Percentiles rank a stretch among this genome's conserved stretches.
phyloP scores from a whole-genome alignment of 53 echinoderm and acorn worm genomes.

The Henricia sp. region DNA sequence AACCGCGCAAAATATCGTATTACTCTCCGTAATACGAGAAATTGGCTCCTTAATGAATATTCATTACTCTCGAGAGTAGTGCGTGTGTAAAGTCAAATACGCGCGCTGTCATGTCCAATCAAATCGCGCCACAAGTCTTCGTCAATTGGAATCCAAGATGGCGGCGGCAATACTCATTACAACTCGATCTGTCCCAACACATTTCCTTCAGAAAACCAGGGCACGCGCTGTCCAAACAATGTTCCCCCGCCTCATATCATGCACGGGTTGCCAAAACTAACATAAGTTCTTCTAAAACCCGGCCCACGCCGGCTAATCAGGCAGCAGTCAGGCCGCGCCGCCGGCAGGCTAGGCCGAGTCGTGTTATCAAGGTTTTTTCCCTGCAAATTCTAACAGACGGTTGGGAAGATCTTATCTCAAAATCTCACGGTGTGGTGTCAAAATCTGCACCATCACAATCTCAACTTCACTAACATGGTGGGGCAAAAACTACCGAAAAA shows the following conservation, averaged over 20 bases:
- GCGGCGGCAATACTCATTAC: constrained; percentile 51
- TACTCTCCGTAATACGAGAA: no score
- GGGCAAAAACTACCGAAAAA: not conserved
- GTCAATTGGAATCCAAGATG: constrained; percentile 52
- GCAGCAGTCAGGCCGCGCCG: not conserved
- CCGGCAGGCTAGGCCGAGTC: constrained; percentile 1
- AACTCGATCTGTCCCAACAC: constrained; percentile 36
- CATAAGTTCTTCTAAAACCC: constrained; percentile 3
- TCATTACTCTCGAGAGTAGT: no score
- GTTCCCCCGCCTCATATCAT: constrained; percentile 23
- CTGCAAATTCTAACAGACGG: constrained; percentile 34
- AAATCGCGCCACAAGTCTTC: not conserved
- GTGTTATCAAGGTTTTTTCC: constrained; percentile 10
- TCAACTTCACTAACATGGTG: not conserved
- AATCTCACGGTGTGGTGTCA: constrained; percentile 34
- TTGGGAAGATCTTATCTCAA: constrained; percentile 45
- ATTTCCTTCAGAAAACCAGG: constrained; percentile 37
- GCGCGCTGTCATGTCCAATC: no score
- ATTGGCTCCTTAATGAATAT: no score
- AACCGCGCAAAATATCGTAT: no score
- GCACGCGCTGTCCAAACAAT: constrained; percentile 59
- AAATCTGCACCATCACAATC: not conserved
- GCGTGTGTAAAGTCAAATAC: no score
- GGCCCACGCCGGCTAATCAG: no score
- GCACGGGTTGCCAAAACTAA: constrained; percentile 48